phyloP scores from a whole-genome alignment of 2,888 invertebrate genomes.

The Catocala fraxini region DNA sequence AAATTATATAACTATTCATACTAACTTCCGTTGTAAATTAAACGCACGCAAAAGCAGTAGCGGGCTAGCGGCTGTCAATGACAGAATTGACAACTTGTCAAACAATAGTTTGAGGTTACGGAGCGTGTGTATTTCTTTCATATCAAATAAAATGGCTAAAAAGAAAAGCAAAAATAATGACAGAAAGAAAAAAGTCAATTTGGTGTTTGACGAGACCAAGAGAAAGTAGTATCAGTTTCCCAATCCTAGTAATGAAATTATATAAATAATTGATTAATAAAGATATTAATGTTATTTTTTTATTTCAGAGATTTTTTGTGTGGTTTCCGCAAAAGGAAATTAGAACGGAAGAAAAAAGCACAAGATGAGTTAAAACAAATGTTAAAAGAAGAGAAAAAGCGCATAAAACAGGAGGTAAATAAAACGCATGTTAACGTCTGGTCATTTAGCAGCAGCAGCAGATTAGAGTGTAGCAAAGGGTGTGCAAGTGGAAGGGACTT shows the following conservation, averaged over 20 bases:
- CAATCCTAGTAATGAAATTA: neutral
- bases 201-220: slow-evolving; percentile 81
- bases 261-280: neutral
- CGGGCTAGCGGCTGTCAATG: no score
- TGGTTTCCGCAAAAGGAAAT: slow-evolving; percentile 94
- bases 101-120: slow-evolving; percentile 21
- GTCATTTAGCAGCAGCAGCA: no score
- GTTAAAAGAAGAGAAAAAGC: slow-evolving; percentile 92
- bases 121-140: slow-evolving; percentile 4
- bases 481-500: no score
- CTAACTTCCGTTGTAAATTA: no score
- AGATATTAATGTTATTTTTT: slow-evolving; percentile 4
- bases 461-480: no score
- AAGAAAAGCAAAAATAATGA: slow-evolving; percentile 71
- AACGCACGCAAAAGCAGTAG: no score
- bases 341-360: slow-evolving; percentile 92
- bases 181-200: slow-evolving; percentile 71
- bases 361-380: slow-evolving; percentile 91
- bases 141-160: slow-evolving; percentile 67
- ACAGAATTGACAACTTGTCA: no score
- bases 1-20: no score
- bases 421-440: neutral
- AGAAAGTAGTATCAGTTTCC: slow-evolving; percentile 64
- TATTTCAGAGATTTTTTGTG: slow-evolving; percentile 91
- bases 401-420: slow-evolving; percentile 91